These are phyloP conservation scores for Platichthys flesus DNA, from an alignment of 2,113 vertebrate genomes.

Conservation along the genomic window DNA sequence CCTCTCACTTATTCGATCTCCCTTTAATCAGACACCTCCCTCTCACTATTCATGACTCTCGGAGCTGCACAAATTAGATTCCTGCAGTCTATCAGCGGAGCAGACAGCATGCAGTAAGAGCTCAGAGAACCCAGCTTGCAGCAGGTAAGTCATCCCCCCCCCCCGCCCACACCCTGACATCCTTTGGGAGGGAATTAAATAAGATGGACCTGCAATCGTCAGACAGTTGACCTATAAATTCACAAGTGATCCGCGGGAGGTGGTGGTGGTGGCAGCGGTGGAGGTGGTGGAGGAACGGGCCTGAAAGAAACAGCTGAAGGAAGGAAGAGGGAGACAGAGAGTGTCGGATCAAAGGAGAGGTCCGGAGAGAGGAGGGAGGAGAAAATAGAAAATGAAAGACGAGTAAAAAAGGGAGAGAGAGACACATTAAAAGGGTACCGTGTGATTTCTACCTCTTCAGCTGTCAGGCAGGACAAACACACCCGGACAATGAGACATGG, in stretches of 20 bases:
- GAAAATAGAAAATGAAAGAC: conserved; percentile 27
- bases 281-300: conserved; percentile 16
- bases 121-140: conserved; percentile 33
- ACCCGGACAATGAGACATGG: conserved; percentile 31
- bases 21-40: conserved; percentile 14
- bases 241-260: conserved; percentile 60
- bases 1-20: not conserved
- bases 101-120: conserved; percentile 41
- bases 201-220: conserved; percentile 60
- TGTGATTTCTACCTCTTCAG: conserved; percentile 32
- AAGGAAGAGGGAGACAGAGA: conserved; percentile 18
- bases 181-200: conserved; percentile 56
- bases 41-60: conserved; percentile 34
- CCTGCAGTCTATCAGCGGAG: conserved; percentile 27
- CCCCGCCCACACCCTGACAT: not conserved
- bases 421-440: conserved; percentile 19
- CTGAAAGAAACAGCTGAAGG: conserved; percentile 26
- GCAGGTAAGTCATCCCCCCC: conserved; percentile 50
- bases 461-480: conserved; percentile 59
- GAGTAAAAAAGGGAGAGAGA: conserved; percentile 6
- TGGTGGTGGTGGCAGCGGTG: conserved; percentile 17
- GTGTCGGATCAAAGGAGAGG: conserved; percentile 26
- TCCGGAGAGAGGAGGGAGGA: conserved; percentile 8
- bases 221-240: conserved; percentile 74
- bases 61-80: conserved; percentile 30